phyloP scores from a whole-genome alignment of 2,113 vertebrate genomes.

The Eretmochelys imbricata region DNA sequence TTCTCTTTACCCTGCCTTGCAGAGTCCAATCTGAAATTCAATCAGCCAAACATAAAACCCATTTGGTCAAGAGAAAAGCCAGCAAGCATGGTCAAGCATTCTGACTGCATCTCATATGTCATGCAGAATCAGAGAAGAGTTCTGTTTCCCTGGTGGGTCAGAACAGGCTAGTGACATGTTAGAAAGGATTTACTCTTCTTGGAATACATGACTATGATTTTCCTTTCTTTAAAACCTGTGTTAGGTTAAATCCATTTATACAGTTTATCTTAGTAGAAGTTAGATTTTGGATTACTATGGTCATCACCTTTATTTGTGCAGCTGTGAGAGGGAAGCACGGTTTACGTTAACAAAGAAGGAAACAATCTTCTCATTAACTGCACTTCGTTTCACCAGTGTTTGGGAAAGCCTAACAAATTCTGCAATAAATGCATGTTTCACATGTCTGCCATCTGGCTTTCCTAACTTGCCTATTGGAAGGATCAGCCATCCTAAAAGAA shows the following conservation, averaged over 20 bases:
- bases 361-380: neutral
- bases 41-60: constrained; percentile 54
- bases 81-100: constrained; percentile 5
- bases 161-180: neutral
- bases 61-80: constrained; percentile 66
- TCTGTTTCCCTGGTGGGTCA: constrained; percentile 34
- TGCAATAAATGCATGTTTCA: neutral
- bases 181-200: constrained; percentile 11
- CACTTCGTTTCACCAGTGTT: neutral
- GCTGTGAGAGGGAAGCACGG: constrained; percentile 4
- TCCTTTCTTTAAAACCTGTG: neutral
- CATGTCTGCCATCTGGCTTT: neutral
- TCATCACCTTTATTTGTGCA: neutral
- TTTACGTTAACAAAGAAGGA: constrained; percentile 4
- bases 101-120: constrained; percentile 37
- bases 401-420: neutral
- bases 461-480: neutral
- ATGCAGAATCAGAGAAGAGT: constrained; percentile 34
- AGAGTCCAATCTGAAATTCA: constrained; percentile 24
- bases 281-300: neutral
- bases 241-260: constrained; percentile 8
- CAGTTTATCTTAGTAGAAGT: neutral
- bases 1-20: neutral
- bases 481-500: neutral
- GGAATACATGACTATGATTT: neutral